Evolutionary conservation across 2,888 invertebrate genomes (phyloP).

Genomic region (Drosophila anomelani): DNA sequence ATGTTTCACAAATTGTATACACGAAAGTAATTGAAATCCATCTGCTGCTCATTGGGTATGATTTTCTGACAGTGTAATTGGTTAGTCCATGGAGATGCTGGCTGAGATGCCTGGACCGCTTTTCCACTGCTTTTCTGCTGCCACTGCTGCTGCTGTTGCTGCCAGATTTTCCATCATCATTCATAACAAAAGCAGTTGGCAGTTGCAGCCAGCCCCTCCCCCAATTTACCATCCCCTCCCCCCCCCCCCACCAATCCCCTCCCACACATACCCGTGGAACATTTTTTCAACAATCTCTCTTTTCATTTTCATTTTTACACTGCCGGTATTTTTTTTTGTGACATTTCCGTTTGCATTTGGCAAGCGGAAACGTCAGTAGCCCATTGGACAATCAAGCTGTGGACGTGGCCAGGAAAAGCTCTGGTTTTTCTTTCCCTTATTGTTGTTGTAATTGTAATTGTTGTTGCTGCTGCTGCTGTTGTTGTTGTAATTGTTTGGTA

Average conservation of each 20-base stretch:
- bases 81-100: slow-evolving; percentile 31
- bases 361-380: slow-evolving; percentile 74
- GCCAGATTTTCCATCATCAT: slow-evolving; percentile 79
- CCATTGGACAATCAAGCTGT: slow-evolving; percentile 72
- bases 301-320: slow-evolving; percentile 24
- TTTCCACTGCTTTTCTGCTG: slow-evolving; percentile 47
- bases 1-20: too few species aligned
- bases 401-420: slow-evolving; percentile 54
- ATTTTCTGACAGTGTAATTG: slow-evolving; percentile 30
- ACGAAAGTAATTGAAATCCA: background rate
- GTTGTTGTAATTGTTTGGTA: slow-evolving; percentile 52
- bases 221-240: background rate
- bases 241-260: background rate
- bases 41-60: background rate
- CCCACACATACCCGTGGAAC: slow-evolving; percentile 6
- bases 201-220: slow-evolving; percentile 61
- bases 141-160: slow-evolving; percentile 60
- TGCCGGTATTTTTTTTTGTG: slow-evolving; percentile 39
- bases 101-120: slow-evolving; percentile 53
- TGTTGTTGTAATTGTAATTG: slow-evolving; percentile 49
- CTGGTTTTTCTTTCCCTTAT: slow-evolving; percentile 24
- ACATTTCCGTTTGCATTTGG: slow-evolving; percentile 79
- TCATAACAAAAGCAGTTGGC: slow-evolving; percentile 81
- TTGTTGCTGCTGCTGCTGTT: slow-evolving; percentile 25
- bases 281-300: slow-evolving; percentile 42